These are phyloP conservation scores for Colaptes auratus DNA, from an alignment of 2,113 vertebrate species.

Conservation along the genomic window DNA sequence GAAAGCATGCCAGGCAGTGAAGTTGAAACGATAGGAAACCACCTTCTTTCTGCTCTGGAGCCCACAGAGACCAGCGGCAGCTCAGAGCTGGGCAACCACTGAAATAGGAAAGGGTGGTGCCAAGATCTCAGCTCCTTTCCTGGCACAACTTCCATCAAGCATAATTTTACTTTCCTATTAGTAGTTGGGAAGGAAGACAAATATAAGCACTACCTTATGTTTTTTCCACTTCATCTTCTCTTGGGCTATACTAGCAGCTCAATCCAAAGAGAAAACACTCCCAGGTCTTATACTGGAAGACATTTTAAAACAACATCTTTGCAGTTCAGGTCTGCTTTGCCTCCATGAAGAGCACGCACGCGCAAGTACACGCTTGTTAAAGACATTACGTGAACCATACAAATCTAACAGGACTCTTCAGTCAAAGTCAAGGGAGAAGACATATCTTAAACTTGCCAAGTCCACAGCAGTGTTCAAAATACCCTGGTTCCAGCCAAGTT, in stretches of 20 bases:
- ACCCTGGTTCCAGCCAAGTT: neutral
- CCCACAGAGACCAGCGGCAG: neutral
- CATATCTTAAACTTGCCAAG: neutral
- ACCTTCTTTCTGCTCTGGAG: constrained; percentile 13
- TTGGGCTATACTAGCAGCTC: neutral
- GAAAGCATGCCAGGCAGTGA: neutral
- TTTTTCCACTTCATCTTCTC: neutral
- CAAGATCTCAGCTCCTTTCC: constrained; percentile 23
- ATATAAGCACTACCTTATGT: neutral
- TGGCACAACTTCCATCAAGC: neutral
- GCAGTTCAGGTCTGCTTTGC: neutral
- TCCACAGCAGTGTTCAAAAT: constrained; percentile 15
- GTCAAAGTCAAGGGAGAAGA: constrained; percentile 13
- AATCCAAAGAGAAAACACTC: neutral
- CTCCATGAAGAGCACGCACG: neutral
- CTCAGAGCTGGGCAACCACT: neutral
- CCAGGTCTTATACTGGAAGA: neutral
- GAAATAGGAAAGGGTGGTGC: neutral
- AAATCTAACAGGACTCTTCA: neutral
- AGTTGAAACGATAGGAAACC: neutral
- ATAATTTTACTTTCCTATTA: neutral
- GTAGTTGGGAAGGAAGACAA: neutral
- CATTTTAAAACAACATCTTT: neutral
- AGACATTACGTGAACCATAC: neutral
- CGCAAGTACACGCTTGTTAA: neutral